These are phyloP conservation scores for Apotomis betuletana DNA, from an alignment of 2,888 invertebrate genomes.

Conservation along the genomic window DNA sequence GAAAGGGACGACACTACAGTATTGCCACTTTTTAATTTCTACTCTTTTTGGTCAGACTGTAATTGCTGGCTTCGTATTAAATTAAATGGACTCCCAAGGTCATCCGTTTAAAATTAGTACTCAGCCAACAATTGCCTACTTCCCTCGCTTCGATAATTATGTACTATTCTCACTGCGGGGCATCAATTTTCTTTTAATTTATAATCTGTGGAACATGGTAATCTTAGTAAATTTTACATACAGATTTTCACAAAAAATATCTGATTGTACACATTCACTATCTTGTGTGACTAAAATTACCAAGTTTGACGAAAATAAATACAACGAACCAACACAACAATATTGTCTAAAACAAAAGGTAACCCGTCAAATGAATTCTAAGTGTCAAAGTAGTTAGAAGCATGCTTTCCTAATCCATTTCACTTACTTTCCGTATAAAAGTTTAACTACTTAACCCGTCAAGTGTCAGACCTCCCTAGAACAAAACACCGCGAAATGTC, in stretches of 20 bases:
- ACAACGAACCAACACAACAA: not conserved
- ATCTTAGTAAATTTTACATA: not conserved
- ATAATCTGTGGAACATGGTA: not conserved
- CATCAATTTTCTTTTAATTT: no score
- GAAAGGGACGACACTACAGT: no score
- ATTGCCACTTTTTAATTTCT: no score
- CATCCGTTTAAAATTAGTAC: no score
- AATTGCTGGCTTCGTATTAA: no score
- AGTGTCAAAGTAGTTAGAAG: slow-evolving; percentile 50
- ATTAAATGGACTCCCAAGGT: no score
- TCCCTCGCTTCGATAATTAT: no score
- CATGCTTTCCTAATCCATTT: slow-evolving; percentile 47
- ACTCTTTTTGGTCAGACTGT: no score
- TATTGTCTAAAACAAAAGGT: slow-evolving; percentile 5
- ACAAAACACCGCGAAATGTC: no score
- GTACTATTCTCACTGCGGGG: no score
- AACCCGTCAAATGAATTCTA: not conserved
- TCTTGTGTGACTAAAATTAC: not conserved
- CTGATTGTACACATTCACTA: not conserved
- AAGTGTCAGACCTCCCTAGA: no score
- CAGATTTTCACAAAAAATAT: not conserved
- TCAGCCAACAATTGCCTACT: no score
- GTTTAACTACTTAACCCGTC: slow-evolving; percentile 32
- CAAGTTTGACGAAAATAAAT: not conserved
- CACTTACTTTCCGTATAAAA: slow-evolving; percentile 16